Evolutionary conservation across 2,797 vertebrate species (phyloP), one percentile per base, ranked within the genome.

Genomic region (Cheirogaleus major): DNA sequence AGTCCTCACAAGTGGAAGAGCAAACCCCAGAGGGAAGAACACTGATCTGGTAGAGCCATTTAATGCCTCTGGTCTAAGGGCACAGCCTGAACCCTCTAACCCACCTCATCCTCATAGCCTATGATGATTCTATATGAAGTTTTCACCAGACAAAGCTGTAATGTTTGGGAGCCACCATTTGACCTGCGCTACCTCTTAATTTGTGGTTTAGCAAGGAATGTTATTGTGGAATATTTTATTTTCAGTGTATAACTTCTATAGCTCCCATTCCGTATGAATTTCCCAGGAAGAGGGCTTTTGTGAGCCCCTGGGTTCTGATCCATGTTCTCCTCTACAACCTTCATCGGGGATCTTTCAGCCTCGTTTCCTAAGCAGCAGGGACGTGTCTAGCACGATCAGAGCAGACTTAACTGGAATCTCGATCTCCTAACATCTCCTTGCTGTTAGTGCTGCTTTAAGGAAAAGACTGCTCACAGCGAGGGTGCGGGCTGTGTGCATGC

Each of bases 381-480:
- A 70, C 65, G 41, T 79, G 84, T 50, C 90, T 10, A 20, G 38
- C 18, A 27, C 89, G 80, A 92, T 93, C 90, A 88, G 88, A 76
- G 65, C 13, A 32, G 87, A n/a, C 52, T 93, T 94, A 92, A 93
- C 89, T 93, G 82, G 80, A 84, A 35, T 32, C 88, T 88, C n/a
- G 14, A 72, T 80, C 50, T 67, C 48, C 73, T 83, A 57, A 87
- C 50, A 35, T 92, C 91, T 88, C 89, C 93, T 85, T 32, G 87
- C 59, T 87, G 85, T 27, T 48, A 83, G 89, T 23, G 48, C 59
- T 48, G 57, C 84, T 81, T 87, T 59, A 43, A 84, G 89, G 50
- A 96, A 86, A 89, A 59, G 89, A 45, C 63, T 45, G 91, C 81
- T 90, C 3, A 50, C 15, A 76, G 65, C 17, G 5, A 93, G 50